These are phyloP conservation scores for Chunga burmeisteri DNA, from an alignment of 2,113 vertebrate species.

Conservation along the genomic window DNA sequence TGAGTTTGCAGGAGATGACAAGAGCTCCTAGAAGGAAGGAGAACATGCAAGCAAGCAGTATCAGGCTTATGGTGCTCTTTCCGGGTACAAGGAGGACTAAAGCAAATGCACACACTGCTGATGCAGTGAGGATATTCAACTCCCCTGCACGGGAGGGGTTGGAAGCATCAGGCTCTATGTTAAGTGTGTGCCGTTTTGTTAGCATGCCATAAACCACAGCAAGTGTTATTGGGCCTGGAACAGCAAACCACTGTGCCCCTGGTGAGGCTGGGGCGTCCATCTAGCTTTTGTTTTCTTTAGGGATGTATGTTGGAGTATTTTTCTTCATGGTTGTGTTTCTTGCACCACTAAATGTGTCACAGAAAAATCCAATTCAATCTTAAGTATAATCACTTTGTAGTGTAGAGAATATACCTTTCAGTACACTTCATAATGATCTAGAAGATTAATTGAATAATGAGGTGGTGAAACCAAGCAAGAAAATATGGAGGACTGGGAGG, in stretches of 20 bases:
- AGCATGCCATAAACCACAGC: neutral
- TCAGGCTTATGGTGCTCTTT: neutral
- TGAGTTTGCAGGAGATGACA: neutral
- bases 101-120: neutral
- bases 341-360: neutral
- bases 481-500: neutral
- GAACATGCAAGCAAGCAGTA: neutral
- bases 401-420: neutral
- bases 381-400: neutral
- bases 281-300: neutral
- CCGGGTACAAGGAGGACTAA: neutral
- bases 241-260: neutral
- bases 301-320: neutral
- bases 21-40: neutral
- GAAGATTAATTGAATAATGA: conserved; percentile 5
- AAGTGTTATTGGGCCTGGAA: neutral
- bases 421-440: neutral
- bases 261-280: neutral
- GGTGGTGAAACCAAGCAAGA: conserved; percentile 17
- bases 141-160: neutral
- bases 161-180: neutral
- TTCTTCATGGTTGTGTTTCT: neutral
- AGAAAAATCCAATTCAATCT: neutral
- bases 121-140: neutral
- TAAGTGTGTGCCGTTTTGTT: neutral